Base-by-base conservation (phyloP, 2,797 vertebrate genomes). In the Argentina silus region DNA sequence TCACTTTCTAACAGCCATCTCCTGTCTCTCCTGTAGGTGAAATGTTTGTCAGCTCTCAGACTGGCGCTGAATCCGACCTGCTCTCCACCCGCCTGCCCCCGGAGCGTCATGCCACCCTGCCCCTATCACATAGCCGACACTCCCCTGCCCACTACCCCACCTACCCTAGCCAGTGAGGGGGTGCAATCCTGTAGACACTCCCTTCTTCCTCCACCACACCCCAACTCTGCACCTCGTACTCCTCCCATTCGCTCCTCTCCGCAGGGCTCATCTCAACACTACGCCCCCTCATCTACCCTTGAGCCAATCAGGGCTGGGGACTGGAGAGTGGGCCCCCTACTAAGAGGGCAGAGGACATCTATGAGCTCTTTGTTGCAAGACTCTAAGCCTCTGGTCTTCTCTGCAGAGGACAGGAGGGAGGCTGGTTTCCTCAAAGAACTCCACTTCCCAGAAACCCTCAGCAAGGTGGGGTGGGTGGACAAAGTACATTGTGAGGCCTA, bases 1-100 rank as follows among this genome's bases (percentile, higher is more conserved):
- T 57, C 7, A 60, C 59, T 70, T 44, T 75, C 36, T 61, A 36
- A 36, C 23, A 27, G 57, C 36, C 57, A 19, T 60, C 47, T 67
- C 23, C 65, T 53, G 36, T 36, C n/a, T 53, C 21, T 36, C n/a
- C 82, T 81, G 65, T 36, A 97, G 96, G 94, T 74, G 94, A 96
- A 43, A 75, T 84, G 0, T 94, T 89, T 0, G 66, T 81, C 0
- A 86, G 90, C 0, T 84, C 93, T 75, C 92, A 94, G 84, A 90
- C 92, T 72, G 92, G 92, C 80, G 92, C 89, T 0, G 96, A 97
- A 73, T 93, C 93, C 0, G 93, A 96, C 86, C 92, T 96, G 77
- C 91, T 96, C 83, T 93, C 95, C 83, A 92, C 84, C 19, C 86
- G 68, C 55, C 86, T 92, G 56, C 78, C 87, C 17, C 72, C 81